Percentiles rank a stretch among this genome's conserved stretches.
These are phyloP conservation scores for Cassiopea xamachana DNA, from an alignment of 30 jellyfish, hydroid and myxozoan genomes.

Conservation along the genomic window DNA sequence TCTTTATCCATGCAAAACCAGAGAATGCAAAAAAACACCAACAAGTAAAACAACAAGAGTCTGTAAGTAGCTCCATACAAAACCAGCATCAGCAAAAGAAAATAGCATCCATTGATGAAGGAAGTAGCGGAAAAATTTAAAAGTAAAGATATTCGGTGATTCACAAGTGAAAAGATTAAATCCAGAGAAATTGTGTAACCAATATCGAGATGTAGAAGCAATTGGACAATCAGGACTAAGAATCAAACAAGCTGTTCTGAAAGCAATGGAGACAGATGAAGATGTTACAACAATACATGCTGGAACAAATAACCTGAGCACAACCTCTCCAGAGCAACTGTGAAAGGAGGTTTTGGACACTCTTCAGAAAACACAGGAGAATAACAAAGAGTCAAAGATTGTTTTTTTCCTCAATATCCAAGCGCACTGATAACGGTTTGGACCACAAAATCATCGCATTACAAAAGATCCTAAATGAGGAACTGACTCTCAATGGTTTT, in stretches of 20 bases:
- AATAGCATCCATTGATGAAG: neutral
- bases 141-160: neutral
- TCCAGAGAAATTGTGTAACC: neutral
- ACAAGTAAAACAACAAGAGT: constrained; percentile 14
- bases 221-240: constrained; percentile 34
- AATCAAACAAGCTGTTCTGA: constrained; percentile 17
- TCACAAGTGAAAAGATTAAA: too few relatives aligned
- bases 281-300: constrained; percentile 36
- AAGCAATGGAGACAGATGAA: neutral
- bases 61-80: constrained; percentile 15
- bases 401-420: too few relatives aligned
- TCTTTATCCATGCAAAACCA: constrained; percentile 15
- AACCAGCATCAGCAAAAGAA: too few relatives aligned
- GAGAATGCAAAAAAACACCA: constrained; percentile 21
- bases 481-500: neutral
- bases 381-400: too few relatives aligned
- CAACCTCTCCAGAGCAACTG: constrained; percentile 42
- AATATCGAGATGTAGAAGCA: constrained; percentile 11
- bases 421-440: neutral
- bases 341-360: neutral
- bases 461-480: constrained; percentile 8
- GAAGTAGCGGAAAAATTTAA: constrained; percentile 7
- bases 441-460: neutral
- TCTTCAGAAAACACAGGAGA: too few relatives aligned
- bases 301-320: constrained; percentile 17